Conservation (phyloP, 2,888 invertebrate species). For the Hipparchia semele region DNA sequence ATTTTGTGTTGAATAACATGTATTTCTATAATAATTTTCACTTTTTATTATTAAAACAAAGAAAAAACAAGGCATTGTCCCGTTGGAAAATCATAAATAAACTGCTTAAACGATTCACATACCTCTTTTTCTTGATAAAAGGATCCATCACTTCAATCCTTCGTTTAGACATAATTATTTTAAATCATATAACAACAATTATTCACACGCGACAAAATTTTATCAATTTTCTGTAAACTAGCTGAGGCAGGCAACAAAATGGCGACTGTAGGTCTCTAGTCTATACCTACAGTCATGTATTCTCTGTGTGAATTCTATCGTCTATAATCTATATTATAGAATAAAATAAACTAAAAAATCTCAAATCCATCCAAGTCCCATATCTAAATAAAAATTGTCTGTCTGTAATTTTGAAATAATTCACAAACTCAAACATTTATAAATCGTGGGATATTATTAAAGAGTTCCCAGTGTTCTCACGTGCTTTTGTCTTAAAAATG, state of each 20-base stretch:
- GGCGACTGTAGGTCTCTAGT: slow-evolving; percentile 51
- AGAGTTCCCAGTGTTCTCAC: too few relatives aligned
- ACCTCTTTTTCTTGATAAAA: slow-evolving; percentile 90
- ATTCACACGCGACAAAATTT: slow-evolving; percentile 48
- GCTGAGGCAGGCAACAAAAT: slow-evolving; percentile 67
- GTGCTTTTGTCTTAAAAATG: too few relatives aligned
- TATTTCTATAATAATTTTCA: background rate
- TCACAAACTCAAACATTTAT: too few relatives aligned
- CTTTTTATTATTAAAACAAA: slow-evolving; percentile 20
- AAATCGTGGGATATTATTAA: too few relatives aligned
- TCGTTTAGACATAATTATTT: slow-evolving; percentile 88
- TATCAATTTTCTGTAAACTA: slow-evolving; percentile 45
- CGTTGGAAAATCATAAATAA: background rate
- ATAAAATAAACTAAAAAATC: too few relatives aligned
- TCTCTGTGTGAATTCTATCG: too few relatives aligned
- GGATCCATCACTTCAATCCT: slow-evolving; percentile 94
- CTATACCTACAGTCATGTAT: too few relatives aligned
- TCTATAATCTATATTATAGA: too few relatives aligned
- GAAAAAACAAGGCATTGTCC: slow-evolving; percentile 23
- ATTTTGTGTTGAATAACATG: background rate
- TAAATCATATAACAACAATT: slow-evolving; percentile 57
- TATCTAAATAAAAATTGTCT: too few relatives aligned
- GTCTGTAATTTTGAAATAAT: too few relatives aligned
- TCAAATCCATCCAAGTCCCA: background rate
- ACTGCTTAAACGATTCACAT: slow-evolving; percentile 41